Base-by-base conservation (phyloP, 1,140 invertebrate genomes). In the Panagrolaimus sp. region DNA sequence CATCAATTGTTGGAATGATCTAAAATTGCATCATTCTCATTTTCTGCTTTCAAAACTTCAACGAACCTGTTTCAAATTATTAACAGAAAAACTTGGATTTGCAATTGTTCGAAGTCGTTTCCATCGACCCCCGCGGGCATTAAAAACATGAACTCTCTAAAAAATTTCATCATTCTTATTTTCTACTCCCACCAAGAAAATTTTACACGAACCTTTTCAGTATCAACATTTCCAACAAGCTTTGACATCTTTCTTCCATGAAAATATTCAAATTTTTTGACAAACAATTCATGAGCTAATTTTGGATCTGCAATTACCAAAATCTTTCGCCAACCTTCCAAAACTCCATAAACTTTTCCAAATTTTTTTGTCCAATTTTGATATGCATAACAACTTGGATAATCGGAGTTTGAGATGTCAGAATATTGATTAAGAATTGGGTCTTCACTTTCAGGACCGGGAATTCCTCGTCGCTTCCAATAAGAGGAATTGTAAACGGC, bases 241-340 rank as follows among this genome's bases (percentile, higher is more conserved):
- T 7, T n/a, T 43, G 26, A 38, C 17, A 84, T 83, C 76, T 84
- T 84, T 80, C 85, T 71, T 43, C 82, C 83, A 71, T 85, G 83
- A 74, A 86, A 86, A 70, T 79, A 78, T 45, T 83, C 83, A 73
- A 86, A 86, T 71, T 86, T 84, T 70, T 85, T 85, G 21, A 84
- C 76, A 63, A 86, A 83, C 15, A 86, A 78, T 71, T 86, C 83
- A n/a, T 84, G 71, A 8, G 86, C 64, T 21, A 86, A 55, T 8
- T 83, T 79, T 1, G 78, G 70, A 73, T 86, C 83, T 21, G 83
- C 81, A 3, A 84, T 83, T 1, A 86, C 84, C 15, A 86, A 72
- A 1, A 84, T 77, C 12, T 84, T 84, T 15, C 76, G 75, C 24
- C 76, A 32, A 1, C 78, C 78, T 47, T 76, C 47, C 46, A 78